phyloP scores from a whole-genome alignment of 1,140 invertebrate genomes.

The Leptestheria dahalacensis region DNA sequence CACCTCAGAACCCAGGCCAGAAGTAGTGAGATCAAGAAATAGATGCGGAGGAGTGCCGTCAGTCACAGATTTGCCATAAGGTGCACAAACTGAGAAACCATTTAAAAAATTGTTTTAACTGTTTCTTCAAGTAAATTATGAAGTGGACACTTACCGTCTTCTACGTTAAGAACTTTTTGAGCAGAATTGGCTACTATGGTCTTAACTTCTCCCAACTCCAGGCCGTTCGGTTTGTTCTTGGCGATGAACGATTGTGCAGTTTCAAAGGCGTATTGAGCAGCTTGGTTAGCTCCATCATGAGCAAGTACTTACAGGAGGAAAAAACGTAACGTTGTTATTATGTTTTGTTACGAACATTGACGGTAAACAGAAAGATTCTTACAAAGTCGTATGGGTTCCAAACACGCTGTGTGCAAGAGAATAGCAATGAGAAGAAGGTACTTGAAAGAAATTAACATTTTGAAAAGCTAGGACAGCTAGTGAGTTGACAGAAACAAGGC shows the following conservation, averaged over 20 bases:
- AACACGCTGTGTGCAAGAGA: background rate
- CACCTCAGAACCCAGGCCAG: constrained; percentile 57
- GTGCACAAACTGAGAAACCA: constrained; percentile 43
- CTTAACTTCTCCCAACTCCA: constrained; percentile 14
- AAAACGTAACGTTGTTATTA: background rate
- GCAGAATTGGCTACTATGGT: background rate
- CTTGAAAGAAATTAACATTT: background rate
- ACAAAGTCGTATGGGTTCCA: background rate
- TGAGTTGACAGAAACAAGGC: background rate
- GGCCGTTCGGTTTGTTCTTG: constrained; percentile 18
- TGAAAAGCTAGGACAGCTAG: background rate
- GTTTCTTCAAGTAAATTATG: background rate
- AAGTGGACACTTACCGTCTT: constrained; percentile 4
- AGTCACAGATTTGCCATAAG: constrained; percentile 44
- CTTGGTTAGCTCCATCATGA: constrained; percentile 8
- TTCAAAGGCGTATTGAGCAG: constrained; percentile 6
- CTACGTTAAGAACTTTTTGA: constrained; percentile 6
- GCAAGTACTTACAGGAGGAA: constrained; percentile 1
- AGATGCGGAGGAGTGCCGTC: constrained; percentile 50
- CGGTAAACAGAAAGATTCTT: background rate
- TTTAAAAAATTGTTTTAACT: constrained; percentile 1
- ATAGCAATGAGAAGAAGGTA: background rate
- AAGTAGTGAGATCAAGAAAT: constrained; percentile 59
- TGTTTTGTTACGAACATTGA: background rate
- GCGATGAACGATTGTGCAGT: background rate